Conservation (phyloP, 1,140 invertebrate species). For the Limonius californicus region DNA sequence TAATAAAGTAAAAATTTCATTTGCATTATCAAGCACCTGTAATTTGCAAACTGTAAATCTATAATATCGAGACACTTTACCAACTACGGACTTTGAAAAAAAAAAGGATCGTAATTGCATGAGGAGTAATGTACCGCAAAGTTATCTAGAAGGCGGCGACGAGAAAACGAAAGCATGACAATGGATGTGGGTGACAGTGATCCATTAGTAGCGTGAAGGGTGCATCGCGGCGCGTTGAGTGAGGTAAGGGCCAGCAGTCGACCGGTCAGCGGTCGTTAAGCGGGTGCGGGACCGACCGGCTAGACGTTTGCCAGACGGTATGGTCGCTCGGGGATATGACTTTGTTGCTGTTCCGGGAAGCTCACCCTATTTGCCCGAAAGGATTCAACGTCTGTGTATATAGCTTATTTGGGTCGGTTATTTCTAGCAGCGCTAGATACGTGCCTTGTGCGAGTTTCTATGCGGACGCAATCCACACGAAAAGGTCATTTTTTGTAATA, state of each 20-base stretch:
- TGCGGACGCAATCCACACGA: too few relatives aligned
- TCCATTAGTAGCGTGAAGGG: slow-evolving; percentile 33
- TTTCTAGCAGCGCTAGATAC: slow-evolving; percentile 8
- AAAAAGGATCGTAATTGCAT: background rate
- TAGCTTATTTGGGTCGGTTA: slow-evolving; percentile 13
- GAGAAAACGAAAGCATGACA: slow-evolving; percentile 23
- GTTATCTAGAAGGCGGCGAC: slow-evolving; percentile 13
- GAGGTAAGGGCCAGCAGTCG: slow-evolving; percentile 38
- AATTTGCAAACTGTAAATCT: too few relatives aligned
- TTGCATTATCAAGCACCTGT: too few relatives aligned
- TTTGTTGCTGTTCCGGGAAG: slow-evolving; percentile 20
- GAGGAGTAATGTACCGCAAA: background rate
- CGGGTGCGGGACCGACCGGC: slow-evolving; percentile 23
- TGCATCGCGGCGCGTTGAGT: slow-evolving; percentile 29
- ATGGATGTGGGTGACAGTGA: slow-evolving; percentile 29
- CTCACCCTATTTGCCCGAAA: slow-evolving; percentile 14
- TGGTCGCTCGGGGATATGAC: slow-evolving; percentile 23
- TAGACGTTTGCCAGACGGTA: slow-evolving; percentile 30
- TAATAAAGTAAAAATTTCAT: too few relatives aligned
- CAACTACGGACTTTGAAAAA: background rate
- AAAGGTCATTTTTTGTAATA: too few relatives aligned
- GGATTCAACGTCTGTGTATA: slow-evolving; percentile 14
- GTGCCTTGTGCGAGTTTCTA: too few relatives aligned
- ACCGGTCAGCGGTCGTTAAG: slow-evolving; percentile 29
- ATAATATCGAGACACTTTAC: too few relatives aligned